Evolutionary conservation across 2,113 vertebrate genomes (phyloP).

Genomic region (Proterorhinus semilunaris): DNA sequence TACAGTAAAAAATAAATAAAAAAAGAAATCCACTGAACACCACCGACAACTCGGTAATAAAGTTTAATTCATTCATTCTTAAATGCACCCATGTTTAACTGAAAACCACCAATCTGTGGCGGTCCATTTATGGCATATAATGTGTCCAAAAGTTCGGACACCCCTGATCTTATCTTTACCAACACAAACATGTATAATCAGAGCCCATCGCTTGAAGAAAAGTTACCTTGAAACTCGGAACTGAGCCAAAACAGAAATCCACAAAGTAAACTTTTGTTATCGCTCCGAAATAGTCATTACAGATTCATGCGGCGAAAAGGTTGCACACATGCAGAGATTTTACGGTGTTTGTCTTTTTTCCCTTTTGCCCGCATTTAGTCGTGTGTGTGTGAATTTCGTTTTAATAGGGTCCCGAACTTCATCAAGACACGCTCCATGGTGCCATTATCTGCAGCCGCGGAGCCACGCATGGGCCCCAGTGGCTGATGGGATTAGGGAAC

Average conservation of each 20-base stretch:
- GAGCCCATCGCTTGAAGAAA: conserved; percentile 36
- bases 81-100: too few relatives aligned
- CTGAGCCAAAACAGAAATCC: background rate
- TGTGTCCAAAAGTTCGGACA: background rate
- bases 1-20: too few relatives aligned
- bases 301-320: conserved; percentile 27
- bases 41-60: too few relatives aligned
- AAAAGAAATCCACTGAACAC: too few relatives aligned
- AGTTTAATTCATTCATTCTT: too few relatives aligned
- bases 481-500: conserved; percentile 63
- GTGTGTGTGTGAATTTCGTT: conserved; percentile 34
- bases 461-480: conserved; percentile 41
- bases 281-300: conserved; percentile 9
- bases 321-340: conserved; percentile 17
- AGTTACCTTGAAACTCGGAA: conserved; percentile 53
- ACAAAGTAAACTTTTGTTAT: conserved; percentile 24
- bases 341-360: conserved; percentile 5
- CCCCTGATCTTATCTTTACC: background rate
- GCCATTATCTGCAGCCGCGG: conserved; percentile 61
- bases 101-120: too few relatives aligned
- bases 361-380: conserved; percentile 20
- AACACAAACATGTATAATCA: conserved; percentile 25
- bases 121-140: background rate
- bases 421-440: conserved; percentile 56
- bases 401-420: conserved; percentile 60